phyloP scores from a whole-genome alignment of 2,113 vertebrate genomes.

The Callopanchax toddi region DNA sequence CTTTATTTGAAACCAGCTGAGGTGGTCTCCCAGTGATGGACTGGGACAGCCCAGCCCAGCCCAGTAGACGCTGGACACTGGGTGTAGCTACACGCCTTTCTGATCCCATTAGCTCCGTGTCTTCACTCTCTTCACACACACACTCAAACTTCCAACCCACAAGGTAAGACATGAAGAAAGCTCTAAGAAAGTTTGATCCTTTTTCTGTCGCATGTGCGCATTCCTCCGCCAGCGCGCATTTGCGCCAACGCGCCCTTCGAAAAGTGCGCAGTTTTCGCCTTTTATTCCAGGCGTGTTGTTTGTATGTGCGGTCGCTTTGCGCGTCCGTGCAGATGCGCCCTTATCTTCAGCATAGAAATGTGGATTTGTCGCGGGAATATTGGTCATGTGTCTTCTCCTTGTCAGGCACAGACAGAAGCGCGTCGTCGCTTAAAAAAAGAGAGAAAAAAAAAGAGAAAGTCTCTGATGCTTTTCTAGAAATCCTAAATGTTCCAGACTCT shows the following conservation, averaged over 20 bases:
- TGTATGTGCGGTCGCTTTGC: neutral
- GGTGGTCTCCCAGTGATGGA: too few species aligned
- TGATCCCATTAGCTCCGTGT: slow-evolving; percentile 7
- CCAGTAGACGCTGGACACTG: slow-evolving; percentile 5
- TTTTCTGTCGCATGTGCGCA: neutral
- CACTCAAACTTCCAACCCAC: slow-evolving; percentile 6
- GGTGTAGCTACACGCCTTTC: slow-evolving; percentile 50
- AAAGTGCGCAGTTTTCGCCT: slow-evolving; percentile 2
- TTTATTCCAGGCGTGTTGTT: neutral
- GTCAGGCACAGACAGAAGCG: too few species aligned
- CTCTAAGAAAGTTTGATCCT: neutral
- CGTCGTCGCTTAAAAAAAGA: too few species aligned
- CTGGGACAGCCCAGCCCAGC: slow-evolving; percentile 7
- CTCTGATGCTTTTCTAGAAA: too few species aligned
- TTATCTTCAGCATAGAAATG: too few species aligned
- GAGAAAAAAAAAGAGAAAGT: too few species aligned
- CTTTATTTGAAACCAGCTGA: too few species aligned
- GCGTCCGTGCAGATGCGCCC: too few species aligned
- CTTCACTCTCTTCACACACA: slow-evolving; percentile 20
- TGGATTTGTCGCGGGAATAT: too few species aligned
- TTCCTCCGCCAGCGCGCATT: neutral
- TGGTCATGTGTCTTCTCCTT: too few species aligned
- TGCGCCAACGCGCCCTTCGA: neutral
- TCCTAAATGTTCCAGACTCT: too few species aligned
- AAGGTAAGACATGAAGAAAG: slow-evolving; percentile 50